These are phyloP conservation scores for Mixornis gularis DNA, from an alignment of 2,113 vertebrate genomes.

Conservation along the genomic window DNA sequence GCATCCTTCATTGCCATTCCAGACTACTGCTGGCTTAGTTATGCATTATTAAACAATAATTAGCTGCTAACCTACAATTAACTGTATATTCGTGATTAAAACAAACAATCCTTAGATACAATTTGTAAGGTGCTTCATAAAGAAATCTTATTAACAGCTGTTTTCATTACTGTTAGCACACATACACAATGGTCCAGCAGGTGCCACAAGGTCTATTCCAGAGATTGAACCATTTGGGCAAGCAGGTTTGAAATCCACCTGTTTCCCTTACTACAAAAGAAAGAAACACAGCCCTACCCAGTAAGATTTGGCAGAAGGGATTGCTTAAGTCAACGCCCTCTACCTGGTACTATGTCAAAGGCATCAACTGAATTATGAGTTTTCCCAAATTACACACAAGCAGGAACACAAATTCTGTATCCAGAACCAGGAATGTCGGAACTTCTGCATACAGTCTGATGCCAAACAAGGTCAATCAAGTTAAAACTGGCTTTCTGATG, in stretches of 20 bases:
- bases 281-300: not conserved
- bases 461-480: conserved; percentile 1
- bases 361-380: not conserved
- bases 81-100: not conserved
- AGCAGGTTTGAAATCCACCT: not conserved
- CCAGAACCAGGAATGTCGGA: not conserved
- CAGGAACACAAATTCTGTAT: not conserved
- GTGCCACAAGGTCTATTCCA: not conserved
- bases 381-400: not conserved
- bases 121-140: not conserved
- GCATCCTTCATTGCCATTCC: not conserved
- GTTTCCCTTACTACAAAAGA: not conserved
- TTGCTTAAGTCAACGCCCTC: not conserved
- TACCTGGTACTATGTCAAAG: not conserved
- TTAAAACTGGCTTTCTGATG: not conserved
- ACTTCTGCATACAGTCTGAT: not conserved
- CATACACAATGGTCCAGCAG: not conserved
- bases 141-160: not conserved
- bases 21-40: not conserved
- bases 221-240: not conserved
- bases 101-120: not conserved
- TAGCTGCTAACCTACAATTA: not conserved
- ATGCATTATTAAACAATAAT: not conserved
- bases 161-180: not conserved
- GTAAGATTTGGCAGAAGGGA: not conserved